A percentile compares a stretch with the other conserved stretches of the same genome.
Evolutionary conservation across 2,888 invertebrate genomes (phyloP).

Genomic region (Aphidius colemani): DNA sequence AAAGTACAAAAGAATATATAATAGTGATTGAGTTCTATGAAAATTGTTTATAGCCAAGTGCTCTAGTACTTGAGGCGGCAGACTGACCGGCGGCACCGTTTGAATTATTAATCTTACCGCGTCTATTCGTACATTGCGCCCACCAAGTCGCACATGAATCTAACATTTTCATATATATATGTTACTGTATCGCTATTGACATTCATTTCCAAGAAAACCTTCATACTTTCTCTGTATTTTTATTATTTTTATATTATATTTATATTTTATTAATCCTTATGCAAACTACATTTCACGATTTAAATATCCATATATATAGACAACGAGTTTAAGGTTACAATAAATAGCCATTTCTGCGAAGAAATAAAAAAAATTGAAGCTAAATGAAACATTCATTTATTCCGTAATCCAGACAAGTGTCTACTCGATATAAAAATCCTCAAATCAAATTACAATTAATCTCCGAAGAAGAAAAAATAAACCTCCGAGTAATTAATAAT

Average conservation of each 20-base stretch:
- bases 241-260: neutral
- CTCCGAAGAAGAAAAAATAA: too few species aligned
- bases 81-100: slow-evolving; percentile 55
- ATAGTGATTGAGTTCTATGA: slow-evolving; percentile 36
- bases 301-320: too few species aligned
- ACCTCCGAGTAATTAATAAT: too few species aligned
- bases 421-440: too few species aligned
- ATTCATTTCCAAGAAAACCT: slow-evolving; percentile 24
- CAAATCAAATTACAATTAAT: too few species aligned
- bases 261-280: too few species aligned
- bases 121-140: slow-evolving; percentile 42
- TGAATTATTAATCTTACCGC: slow-evolving; percentile 54
- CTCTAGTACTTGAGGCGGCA: slow-evolving; percentile 45
- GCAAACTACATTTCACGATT: too few species aligned
- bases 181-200: slow-evolving; percentile 28
- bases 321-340: too few species aligned
- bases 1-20: neutral
- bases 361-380: too few species aligned
- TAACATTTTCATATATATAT: slow-evolving; percentile 38
- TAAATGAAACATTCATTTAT: too few species aligned
- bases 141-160: slow-evolving; percentile 37
- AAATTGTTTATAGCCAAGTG: slow-evolving; percentile 26
- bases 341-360: too few species aligned
- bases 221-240: neutral
- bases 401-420: too few species aligned